Conservation (phyloP, 2,888 invertebrate genomes). For the Pollenia angustigena region DNA sequence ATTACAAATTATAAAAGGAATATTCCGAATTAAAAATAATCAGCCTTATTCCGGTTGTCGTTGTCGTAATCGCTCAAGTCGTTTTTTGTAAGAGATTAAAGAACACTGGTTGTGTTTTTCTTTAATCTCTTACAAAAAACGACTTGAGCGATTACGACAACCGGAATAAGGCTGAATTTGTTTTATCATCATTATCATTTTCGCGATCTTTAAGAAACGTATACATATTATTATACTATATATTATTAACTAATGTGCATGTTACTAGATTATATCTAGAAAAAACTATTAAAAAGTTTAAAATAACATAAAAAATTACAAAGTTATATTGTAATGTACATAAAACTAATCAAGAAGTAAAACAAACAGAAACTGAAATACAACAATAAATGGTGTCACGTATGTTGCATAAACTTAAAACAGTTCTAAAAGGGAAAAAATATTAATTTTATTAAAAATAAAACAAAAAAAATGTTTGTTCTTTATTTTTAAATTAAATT, state of each 20-base stretch:
- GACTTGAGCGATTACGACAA: no score
- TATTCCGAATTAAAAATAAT: not conserved
- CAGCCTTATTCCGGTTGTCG: no score
- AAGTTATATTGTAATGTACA: conserved; percentile 46
- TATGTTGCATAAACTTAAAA: conserved; percentile 32
- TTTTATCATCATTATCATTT: not conserved
- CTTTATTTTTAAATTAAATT: conserved; percentile 59
- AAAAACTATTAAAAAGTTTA: conserved; percentile 15
- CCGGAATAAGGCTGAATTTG: no score
- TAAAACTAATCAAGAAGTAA: conserved; percentile 21
- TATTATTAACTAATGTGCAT: conserved; percentile 14
- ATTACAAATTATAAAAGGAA: conserved; percentile 17
- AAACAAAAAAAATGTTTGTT: conserved; percentile 56
- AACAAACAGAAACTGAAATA: conserved; percentile 24
- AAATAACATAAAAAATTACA: conserved; percentile 26
- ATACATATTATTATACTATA: not conserved
- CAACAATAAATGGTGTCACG: conserved; percentile 39
- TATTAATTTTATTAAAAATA: conserved; percentile 19
- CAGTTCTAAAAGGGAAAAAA: conserved; percentile 5
- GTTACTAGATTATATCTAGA: conserved; percentile 28
- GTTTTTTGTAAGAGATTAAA: no score
- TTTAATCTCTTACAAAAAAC: no score
- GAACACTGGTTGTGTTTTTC: no score
- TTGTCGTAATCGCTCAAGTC: no score
- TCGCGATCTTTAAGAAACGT: not conserved